Base-by-base conservation (phyloP, 2,113 vertebrate genomes). In the Callocephalon fimbriatum region DNA sequence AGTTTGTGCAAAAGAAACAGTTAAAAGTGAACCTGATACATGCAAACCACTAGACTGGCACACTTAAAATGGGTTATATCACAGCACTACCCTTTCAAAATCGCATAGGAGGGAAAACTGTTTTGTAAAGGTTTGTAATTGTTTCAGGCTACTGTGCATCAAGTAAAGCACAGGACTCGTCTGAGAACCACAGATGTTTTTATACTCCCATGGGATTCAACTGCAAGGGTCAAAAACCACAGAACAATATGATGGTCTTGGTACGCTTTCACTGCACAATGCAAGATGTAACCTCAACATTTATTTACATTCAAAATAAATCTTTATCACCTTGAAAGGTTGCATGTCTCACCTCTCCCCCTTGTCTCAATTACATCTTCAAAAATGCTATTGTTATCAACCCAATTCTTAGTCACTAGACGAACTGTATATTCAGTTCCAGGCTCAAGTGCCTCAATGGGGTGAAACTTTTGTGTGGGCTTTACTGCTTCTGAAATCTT, bases 321-420 rank as follows among this genome's bases (percentile, higher is more conserved):
- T 18, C 44, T 38, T 80, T 86, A 94, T 59, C 74, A 21, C 75
- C 89, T 93, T 56, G 56, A 86, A 96, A 40, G 78, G 42, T 59
- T 93, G 79, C 17, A 45, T 88, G 95, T 92, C 99, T 99, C 99
- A 99, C 99, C 99, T 99, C 98, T 98, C 97, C 98, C 98, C 97
- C 97, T 98, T 44, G 98, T 99, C 96, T 97, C 98, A 98, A 99
- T 98, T 97, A 99, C 98, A 98, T 99, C 99, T 99, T 99, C 99
- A 98, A 99, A 99, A 98, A 99, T 99, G 98, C 98, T 99, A 99
- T 98, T 98, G 86, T 99, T 99, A 98, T 98, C 98, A 98, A 98
- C 98, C 98, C 98, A 98, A 93, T 98, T 98, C 98, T 99, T 99
- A 98, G 99, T 98, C 98, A 99, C 96, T 96, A 99, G 98, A 96